Base-by-base conservation (phyloP, 2,888 invertebrate species). In the Mesorhabditis belari region DNA sequence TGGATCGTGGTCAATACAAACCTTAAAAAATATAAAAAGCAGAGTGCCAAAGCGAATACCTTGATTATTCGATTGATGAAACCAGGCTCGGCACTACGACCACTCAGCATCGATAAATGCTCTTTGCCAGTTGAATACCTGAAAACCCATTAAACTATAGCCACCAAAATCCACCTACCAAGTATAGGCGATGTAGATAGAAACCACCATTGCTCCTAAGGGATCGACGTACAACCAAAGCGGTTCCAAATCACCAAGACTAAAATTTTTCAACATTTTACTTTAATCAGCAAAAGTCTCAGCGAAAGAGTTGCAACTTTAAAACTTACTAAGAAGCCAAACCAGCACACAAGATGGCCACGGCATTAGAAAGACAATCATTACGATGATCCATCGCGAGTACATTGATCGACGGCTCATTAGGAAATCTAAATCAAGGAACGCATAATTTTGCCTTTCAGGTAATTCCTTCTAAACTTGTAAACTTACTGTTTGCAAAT, bases 321-420 rank as follows among this genome's bases (percentile, higher is more conserved):
- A 35, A 35, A 35, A 51, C 54, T 12, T 12, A 65, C 53, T 62
- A 58, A 26, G 61, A 61, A 24, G 58, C 65, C n/a, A 65, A 62
- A 56, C 57, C 81, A 24, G 84, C 84, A 70, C 83, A 84, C 12
- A 81, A 62, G 3, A 85, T 70, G 9, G 84, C 84, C 2, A 81
- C 79, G n/a, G 77, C 64, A 66, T 85, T 85, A 9, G 83, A 84
- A 29, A 85, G 53, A 23, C 83, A 82, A 63, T 85, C 85, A 67
- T 85, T 85, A 5, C 84, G 73, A 65, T 85, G 85, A 67, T 85
- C 84, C 70, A 81, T 81, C 2, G 83, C 80, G 24, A 85, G 73
- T 0, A 83, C 83, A 54, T 77, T 74, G 4, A 82, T 77, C 0
- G 81, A 80, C 0, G 82, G 75, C 35, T 79, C 75, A 3, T 70